Percentiles rank a stretch among this genome's conserved stretches.
Evolutionary conservation across 2,113 vertebrate species (phyloP).

Genomic region (Rhinopomastus cyanomelas): DNA sequence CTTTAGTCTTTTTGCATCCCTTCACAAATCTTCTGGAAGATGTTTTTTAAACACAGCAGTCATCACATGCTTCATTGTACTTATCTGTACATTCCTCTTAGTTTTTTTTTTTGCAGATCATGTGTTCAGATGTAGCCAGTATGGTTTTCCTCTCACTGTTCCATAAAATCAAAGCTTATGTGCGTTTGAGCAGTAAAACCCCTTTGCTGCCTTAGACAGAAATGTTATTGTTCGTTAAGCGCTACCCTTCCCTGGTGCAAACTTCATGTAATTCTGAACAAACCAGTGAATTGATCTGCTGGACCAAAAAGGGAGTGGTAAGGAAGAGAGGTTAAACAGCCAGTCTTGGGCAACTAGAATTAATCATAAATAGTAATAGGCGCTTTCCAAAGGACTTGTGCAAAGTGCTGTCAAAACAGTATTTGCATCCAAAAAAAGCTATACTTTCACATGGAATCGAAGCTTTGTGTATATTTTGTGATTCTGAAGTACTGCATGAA

Average conservation of each 20-base stretch:
- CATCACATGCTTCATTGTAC: background rate
- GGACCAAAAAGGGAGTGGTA: background rate
- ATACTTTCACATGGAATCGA: background rate
- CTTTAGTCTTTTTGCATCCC: background rate
- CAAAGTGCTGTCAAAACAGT: background rate
- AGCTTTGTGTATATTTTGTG: background rate
- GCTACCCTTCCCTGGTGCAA: background rate
- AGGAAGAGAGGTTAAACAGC: background rate
- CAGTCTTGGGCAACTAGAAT: background rate
- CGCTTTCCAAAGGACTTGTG: background rate
- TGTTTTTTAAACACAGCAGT: background rate
- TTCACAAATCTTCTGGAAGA: background rate
- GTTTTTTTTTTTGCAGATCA: background rate
- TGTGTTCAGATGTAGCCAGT: fast-evolving
- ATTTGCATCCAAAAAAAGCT: background rate
- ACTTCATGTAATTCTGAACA: background rate
- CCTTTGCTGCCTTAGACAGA: background rate
- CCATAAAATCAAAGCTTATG: background rate
- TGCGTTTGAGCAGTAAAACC: background rate
- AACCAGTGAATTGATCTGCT: background rate
- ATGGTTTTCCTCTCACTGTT: background rate
- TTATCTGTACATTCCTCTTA: background rate
- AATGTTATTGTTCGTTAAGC: background rate
- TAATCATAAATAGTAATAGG: background rate
- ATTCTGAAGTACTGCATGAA: background rate